Evolutionary conservation across 2,113 vertebrate species (phyloP).

Genomic region (Balaeniceps rex): DNA sequence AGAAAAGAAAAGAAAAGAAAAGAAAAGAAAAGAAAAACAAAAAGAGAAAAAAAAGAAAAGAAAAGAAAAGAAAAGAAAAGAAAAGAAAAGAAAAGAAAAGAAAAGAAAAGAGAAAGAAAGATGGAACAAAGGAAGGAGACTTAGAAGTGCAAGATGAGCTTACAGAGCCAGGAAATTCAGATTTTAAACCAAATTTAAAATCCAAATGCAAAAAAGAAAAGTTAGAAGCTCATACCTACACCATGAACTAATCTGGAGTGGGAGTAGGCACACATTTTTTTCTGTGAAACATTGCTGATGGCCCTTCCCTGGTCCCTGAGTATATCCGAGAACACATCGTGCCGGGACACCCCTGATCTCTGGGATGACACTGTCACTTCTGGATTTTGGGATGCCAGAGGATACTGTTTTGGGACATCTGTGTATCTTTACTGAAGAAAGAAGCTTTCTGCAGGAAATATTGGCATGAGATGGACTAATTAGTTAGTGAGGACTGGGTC

Average conservation of each 20-base stretch:
- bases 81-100: too few species aligned
- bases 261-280: not conserved
- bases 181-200: not conserved
- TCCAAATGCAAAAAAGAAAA: not conserved
- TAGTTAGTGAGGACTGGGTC: not conserved
- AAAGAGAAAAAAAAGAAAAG: too few species aligned
- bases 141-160: not conserved
- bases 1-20: not conserved
- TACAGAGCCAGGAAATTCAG: not conserved
- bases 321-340: not conserved
- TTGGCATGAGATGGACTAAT: not conserved
- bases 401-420: not conserved
- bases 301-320: not conserved
- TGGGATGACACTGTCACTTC: not conserved
- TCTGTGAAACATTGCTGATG: not conserved
- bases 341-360: not conserved
- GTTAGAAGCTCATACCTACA: not conserved
- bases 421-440: not conserved
- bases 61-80: not conserved
- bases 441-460: not conserved
- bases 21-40: not conserved
- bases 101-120: not conserved
- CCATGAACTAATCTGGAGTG: not conserved
- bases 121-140: too few species aligned
- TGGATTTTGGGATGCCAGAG: not conserved